phyloP scores from a whole-genome alignment of 2,797 vertebrate species.

The Gallinago solitaria region DNA sequence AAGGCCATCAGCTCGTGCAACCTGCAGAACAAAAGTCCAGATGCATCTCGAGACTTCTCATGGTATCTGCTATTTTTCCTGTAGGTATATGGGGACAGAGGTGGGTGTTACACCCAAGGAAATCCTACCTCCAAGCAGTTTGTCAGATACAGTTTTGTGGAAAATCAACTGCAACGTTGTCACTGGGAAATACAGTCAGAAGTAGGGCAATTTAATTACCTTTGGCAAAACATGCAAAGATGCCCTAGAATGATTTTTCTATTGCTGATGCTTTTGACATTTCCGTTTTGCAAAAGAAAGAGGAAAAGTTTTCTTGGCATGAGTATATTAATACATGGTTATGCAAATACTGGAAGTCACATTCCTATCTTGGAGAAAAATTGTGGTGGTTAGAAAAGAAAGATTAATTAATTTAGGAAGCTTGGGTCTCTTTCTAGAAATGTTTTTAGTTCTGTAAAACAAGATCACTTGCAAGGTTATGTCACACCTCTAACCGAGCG shows the following conservation, averaged over 20 bases:
- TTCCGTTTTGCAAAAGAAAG: background rate
- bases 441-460: background rate
- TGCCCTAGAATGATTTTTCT: background rate
- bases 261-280: background rate
- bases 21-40: background rate
- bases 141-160: background rate
- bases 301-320: background rate
- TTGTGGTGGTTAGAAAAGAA: background rate
- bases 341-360: background rate
- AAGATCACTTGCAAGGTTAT: background rate
- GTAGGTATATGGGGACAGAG: background rate
- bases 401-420: background rate
- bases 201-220: background rate
- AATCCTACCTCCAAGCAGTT: background rate
- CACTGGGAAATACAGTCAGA: background rate
- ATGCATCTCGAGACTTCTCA: background rate
- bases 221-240: background rate
- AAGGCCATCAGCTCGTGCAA: background rate
- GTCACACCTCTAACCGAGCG: background rate
- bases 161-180: background rate
- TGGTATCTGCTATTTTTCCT: background rate
- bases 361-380: background rate
- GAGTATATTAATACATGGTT: background rate
- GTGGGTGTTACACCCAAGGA: background rate
- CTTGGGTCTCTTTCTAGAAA: background rate